These are phyloP conservation scores for Hemibagrus guttatus DNA, from an alignment of 2,797 vertebrate genomes.

Conservation along the genomic window DNA sequence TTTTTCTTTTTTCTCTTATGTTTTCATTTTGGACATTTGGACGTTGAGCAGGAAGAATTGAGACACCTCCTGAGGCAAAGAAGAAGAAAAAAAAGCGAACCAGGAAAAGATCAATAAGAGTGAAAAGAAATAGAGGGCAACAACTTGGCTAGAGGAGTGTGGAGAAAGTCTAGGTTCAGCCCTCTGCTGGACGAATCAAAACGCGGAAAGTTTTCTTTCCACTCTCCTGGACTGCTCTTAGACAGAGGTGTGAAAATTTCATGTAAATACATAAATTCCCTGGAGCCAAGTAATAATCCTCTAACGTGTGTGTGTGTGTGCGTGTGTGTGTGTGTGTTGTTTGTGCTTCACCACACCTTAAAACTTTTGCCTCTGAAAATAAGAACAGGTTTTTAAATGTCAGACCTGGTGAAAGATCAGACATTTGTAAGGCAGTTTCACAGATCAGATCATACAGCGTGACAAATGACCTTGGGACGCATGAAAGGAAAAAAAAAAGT, in stretches of 20 bases:
- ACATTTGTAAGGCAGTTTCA: background rate
- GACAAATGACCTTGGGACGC: slow-evolving; percentile 18
- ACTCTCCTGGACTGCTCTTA: background rate
- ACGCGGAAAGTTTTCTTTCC: background rate
- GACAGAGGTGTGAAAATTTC: slow-evolving; percentile 6
- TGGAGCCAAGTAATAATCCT: background rate
- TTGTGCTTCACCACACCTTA: slow-evolving; percentile 24
- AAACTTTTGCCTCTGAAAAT: slow-evolving; percentile 24
- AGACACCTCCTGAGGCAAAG: slow-evolving; percentile 67
- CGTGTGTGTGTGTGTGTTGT: background rate
- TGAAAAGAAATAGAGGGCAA: slow-evolving; percentile 42
- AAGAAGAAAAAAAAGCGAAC: slow-evolving; percentile 50
- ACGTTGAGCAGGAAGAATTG: slow-evolving; percentile 64
- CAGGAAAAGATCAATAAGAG: slow-evolving; percentile 73
- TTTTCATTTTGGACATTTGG: slow-evolving; percentile 45
- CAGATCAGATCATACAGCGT: slow-evolving; percentile 1
- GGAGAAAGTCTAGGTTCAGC: background rate
- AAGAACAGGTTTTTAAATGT: slow-evolving; percentile 42
- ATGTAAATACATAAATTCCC: slow-evolving; percentile 8
- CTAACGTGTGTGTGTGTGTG: background rate
- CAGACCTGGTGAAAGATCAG: slow-evolving; percentile 18
- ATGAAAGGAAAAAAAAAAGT: background rate
- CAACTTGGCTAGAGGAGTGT: background rate
- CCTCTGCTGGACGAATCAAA: slow-evolving; percentile 22
- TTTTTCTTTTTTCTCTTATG: slow-evolving; percentile 33